Base-by-base conservation (phyloP, 2,797 vertebrate species). In the Pelochelys cantorii region DNA sequence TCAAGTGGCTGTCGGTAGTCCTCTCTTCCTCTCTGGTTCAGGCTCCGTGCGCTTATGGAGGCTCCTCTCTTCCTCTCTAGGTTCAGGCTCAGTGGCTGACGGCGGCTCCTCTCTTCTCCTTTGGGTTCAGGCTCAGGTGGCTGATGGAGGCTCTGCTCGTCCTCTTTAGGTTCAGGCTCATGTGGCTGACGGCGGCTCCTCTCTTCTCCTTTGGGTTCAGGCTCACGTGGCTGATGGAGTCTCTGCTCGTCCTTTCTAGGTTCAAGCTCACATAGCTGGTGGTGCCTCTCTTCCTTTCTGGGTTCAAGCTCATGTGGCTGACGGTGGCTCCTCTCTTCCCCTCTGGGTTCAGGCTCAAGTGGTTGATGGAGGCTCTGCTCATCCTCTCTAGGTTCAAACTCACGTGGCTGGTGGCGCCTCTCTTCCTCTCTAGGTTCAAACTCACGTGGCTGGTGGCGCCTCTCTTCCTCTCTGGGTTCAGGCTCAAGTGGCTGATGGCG, bases 151-250 rank as follows among this genome's bases (percentile, higher is more conserved):
- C 18, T 34, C 5, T 7, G 10, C 8, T 18, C 65, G 5, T 62
- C 25, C 25, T 15, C 42, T 77, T 13, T 11, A 17, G 12, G 18
- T 31, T 11, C n/a, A 29, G 75, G 52, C 20, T 3, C 71, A 15
- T 11, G 22, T 48, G 11, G 71, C 14, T 85, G 48, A 0, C 10
- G 1, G 1, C 14, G 37, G 52, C 0, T 7, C 7, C 59, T 82
- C 11, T 8, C 11, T 0, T 79, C 11, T 0, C 37, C 22, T 85
- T 68, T 2, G 0, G 29, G 53, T 37, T 1, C 10, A 0, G 0
- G 2, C 2, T 20, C 11, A 0, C 1, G 0, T 82, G 59, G 75
- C 53, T 27, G 91, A 15, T 2, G 52, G 1, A 48, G 82, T 23
- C 65, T 79, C 56, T 4, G 2, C 57, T 34, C 84, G 20, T 4